These are phyloP conservation scores for Garra rufa DNA, from an alignment of 2,113 vertebrate genomes.

Conservation along the genomic window DNA sequence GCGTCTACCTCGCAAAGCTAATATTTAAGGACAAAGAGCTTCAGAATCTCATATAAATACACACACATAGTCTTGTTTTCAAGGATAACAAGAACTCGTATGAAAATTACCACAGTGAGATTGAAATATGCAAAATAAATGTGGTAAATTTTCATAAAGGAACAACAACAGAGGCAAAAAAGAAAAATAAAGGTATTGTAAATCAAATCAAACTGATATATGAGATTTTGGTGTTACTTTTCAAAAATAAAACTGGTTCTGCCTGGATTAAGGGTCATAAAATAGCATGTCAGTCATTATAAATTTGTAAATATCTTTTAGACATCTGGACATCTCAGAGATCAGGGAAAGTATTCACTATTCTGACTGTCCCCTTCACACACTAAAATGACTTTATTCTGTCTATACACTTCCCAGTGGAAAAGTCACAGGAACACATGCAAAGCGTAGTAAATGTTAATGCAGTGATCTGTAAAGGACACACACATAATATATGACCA, in stretches of 20 bases:
- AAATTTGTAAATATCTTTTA: no score
- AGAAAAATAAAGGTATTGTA: background rate
- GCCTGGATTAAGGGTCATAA: background rate
- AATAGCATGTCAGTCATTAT: background rate
- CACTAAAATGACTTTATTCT: background rate
- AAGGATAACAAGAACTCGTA: background rate
- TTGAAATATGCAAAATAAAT: background rate
- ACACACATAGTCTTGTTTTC: background rate
- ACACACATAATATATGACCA: background rate
- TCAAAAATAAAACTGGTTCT: background rate
- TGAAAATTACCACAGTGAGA: background rate
- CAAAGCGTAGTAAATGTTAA: background rate
- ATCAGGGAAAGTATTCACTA: background rate
- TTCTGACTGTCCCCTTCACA: background rate
- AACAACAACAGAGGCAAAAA: background rate
- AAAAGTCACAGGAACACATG: background rate
- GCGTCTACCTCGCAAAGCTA: background rate
- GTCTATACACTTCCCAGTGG: background rate
- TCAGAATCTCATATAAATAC: background rate
- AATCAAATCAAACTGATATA: background rate
- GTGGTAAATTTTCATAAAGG: background rate
- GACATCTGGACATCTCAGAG: background rate
- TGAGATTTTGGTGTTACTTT: background rate
- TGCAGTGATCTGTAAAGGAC: conserved; percentile 11
- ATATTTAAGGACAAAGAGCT: background rate